phyloP scores from a whole-genome alignment of 2,797 vertebrate genomes.

The Falco novaeseelandiae region DNA sequence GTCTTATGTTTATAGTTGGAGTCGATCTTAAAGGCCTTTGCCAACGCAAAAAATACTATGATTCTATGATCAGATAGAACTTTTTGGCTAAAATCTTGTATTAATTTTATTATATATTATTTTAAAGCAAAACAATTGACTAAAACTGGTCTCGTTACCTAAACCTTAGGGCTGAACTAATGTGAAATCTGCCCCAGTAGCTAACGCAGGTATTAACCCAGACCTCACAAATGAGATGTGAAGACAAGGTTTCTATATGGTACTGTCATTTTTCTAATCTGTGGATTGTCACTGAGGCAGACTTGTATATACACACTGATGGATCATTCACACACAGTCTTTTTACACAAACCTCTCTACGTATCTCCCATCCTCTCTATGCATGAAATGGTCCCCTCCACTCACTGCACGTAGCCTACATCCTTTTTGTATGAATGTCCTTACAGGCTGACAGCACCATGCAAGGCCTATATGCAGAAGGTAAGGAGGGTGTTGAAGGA shows the following conservation, averaged over 20 bases:
- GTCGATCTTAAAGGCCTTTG: not conserved
- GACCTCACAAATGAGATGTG: accelerated
- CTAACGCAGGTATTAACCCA: not conserved
- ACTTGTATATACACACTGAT: not conserved
- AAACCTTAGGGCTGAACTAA: not conserved
- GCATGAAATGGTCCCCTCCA: not conserved
- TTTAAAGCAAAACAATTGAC: not conserved
- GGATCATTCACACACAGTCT: accelerated
- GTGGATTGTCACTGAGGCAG: not conserved
- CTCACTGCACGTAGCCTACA: not conserved
- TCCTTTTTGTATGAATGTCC: not conserved
- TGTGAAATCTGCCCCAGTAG: not conserved
- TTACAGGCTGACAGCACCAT: not conserved
- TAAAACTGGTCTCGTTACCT: not conserved
- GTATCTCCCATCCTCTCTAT: not conserved
- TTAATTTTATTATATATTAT: not conserved
- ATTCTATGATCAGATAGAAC: not conserved
- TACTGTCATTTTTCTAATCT: not conserved
- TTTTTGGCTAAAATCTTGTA: not conserved
- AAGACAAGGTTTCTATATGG: not conserved
- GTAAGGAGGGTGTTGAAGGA: not conserved
- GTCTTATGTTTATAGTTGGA: not conserved
- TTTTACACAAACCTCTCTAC: not conserved
- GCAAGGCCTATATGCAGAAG: not conserved
- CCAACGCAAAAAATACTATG: not conserved